These are phyloP conservation scores for Agrilus planipennis DNA, from an alignment of 1,140 invertebrate species.

Conservation along the genomic window DNA sequence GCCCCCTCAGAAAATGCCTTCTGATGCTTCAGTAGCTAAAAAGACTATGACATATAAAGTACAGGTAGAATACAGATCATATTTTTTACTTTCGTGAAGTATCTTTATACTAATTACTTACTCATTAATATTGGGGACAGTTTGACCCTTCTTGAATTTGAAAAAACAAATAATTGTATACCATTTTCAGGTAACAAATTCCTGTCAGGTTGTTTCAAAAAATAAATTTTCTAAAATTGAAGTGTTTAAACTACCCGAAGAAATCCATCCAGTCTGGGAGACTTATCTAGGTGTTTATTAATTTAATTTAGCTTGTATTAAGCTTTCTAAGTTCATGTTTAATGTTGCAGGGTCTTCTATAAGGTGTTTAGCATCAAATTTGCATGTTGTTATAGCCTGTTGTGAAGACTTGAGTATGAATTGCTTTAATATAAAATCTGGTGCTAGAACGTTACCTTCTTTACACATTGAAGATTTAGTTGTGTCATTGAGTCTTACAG, in stretches of 20 bases:
- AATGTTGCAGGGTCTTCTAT: slow-evolving; percentile 27
- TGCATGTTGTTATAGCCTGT: slow-evolving; percentile 26
- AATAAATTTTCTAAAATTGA: slow-evolving; percentile 39
- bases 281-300: slow-evolving; percentile 42
- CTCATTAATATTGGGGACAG: too few species aligned
- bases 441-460: slow-evolving; percentile 25
- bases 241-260: slow-evolving; percentile 36
- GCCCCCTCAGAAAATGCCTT: slow-evolving; percentile 25
- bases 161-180: too few species aligned
- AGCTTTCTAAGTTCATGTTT: slow-evolving; percentile 10
- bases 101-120: too few species aligned
- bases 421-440: slow-evolving; percentile 26
- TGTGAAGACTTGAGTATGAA: slow-evolving; percentile 32
- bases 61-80: slow-evolving; percentile 17
- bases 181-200: slow-evolving; percentile 40
- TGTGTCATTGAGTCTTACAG: slow-evolving; percentile 25
- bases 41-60: slow-evolving; percentile 23
- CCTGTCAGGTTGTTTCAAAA: slow-evolving; percentile 39
- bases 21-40: slow-evolving; percentile 26
- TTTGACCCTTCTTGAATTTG: too few species aligned
- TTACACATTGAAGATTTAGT: slow-evolving; percentile 28
- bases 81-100: neutral
- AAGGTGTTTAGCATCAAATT: slow-evolving; percentile 24
- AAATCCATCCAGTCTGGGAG: slow-evolving; percentile 44
- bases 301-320: too few species aligned